Base-by-base conservation (phyloP, 2,888 invertebrate species). In the Mesorhabditis sp. region DNA sequence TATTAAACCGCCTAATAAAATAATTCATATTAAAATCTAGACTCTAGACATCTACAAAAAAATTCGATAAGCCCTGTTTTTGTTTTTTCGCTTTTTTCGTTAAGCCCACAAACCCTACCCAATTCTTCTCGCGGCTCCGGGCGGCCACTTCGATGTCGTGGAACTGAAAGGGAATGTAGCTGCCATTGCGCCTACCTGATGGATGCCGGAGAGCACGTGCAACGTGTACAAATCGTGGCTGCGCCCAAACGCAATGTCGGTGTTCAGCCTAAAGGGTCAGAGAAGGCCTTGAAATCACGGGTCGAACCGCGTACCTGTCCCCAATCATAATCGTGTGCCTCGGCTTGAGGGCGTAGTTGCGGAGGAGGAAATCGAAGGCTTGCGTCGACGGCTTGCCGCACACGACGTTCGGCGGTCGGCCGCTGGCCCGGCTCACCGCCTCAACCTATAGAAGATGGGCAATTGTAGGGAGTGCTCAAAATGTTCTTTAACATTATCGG, bases 201-300 rank as follows among this genome's bases (percentile, higher is more conserved):
- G 84, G 72, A 82, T 82, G 62, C 84, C 84, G 65, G 82, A 82
- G 42, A 84, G 73, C 4, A 97, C 96, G 4, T 95, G 88, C 10
- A 96, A 87, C 0, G 96, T 95, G 86, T 92, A 91, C 85, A 95
- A 91, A 4, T 93, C 93, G 87, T 94, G 94, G 76, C 92, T 90
- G 42, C 91, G 91, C 0, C 95, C 96, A 80, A 97, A 89, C 69
- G 92, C 89, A 71, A 97, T 95, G 86, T 97, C 96, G 0, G 96
- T 95, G 86, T 93, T 93, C 65, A 81, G 80, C 63, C 81, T 80
- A 74, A 41, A 77, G 73, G 45, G 7, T 28, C 10, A 13, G 3
- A 41, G 42, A 3, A 58, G 58, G 7, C 58, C 10, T n/a, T 58
- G 10, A 58, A 58, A 58, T 10, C 13, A 58, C n/a, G 58, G n/a